Conservation (phyloP, 2,888 invertebrate species). For the Nineta flava region DNA sequence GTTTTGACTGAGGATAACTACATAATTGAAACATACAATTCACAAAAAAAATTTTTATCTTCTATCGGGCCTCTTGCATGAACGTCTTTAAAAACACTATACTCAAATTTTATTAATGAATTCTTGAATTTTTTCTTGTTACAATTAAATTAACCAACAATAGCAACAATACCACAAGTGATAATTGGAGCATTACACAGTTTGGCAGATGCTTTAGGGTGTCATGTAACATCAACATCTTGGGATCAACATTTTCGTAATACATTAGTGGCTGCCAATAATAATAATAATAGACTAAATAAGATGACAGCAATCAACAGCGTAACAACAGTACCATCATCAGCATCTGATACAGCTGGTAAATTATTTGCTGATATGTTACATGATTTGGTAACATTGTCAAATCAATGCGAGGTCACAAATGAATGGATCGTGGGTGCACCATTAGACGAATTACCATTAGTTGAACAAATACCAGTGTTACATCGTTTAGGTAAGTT, state of each 20-base stretch:
- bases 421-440: slow-evolving; percentile 54
- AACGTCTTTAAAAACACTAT: too few relatives aligned
- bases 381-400: slow-evolving; percentile 49
- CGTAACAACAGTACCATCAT: background rate
- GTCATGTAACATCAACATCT: slow-evolving; percentile 60
- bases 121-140: too few relatives aligned
- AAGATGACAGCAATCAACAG: background rate
- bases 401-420: slow-evolving; percentile 60
- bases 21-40: too few relatives aligned
- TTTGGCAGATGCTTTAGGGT: slow-evolving; percentile 60
- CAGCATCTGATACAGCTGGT: slow-evolving; percentile 17
- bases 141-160: too few relatives aligned
- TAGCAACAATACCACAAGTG: slow-evolving; percentile 40
- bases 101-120: too few relatives aligned
- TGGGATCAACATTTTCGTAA: slow-evolving; percentile 56
- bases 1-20: too few relatives aligned
- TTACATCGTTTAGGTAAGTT: slow-evolving; percentile 47
- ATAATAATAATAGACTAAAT: too few relatives aligned
- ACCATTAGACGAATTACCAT: slow-evolving; percentile 57
- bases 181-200: slow-evolving; percentile 55
- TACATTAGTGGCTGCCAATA: slow-evolving; percentile 30
- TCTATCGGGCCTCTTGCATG: too few relatives aligned
- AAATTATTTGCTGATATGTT: slow-evolving; percentile 44
- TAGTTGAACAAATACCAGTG: slow-evolving; percentile 71
- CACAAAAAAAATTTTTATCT: too few relatives aligned